Percentiles rank a stretch among this genome's conserved stretches.
phyloP scores from a whole-genome alignment of 2,113 vertebrate species.

The Colossoma macropomum region DNA sequence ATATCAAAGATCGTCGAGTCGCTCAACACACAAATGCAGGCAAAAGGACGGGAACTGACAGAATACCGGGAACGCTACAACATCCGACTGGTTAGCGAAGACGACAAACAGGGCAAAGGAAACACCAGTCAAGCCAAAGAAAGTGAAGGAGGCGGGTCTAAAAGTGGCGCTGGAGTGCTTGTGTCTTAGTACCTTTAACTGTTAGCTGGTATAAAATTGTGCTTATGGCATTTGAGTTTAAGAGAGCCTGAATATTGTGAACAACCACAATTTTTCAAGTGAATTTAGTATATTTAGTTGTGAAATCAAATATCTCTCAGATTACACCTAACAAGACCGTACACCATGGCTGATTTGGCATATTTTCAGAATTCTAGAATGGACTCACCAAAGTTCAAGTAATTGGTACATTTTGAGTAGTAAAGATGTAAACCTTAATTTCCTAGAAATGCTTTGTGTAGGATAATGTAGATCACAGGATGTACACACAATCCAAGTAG shows the following conservation, averaged over 20 bases:
- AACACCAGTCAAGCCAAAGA: conserved; percentile 71
- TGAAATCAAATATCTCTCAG: not conserved
- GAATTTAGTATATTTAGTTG: conserved; percentile 43
- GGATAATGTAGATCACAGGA: not conserved
- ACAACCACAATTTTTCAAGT: conserved; percentile 34
- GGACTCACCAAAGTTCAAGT: not conserved
- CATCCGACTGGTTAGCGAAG: conserved; percentile 89
- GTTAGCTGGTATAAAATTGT: conserved; percentile 24
- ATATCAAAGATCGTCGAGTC: conserved; percentile 86
- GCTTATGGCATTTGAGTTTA: conserved; percentile 4
- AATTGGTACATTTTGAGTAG: not conserved
- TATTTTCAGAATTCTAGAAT: conserved; percentile 2
- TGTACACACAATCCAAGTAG: not conserved
- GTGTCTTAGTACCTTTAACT: conserved; percentile 80
- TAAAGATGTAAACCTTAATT: not conserved
- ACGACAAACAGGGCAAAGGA: conserved; percentile 78
- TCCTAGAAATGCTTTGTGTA: conserved; percentile 2
- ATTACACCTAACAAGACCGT: not conserved
- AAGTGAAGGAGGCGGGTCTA: conserved; percentile 77
- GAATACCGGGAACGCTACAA: conserved; percentile 94
- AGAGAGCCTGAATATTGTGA: conserved; percentile 42
- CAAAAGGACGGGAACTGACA: conserved; percentile 89
- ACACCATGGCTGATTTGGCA: conserved; percentile 6
- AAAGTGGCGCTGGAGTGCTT: conserved; percentile 84
- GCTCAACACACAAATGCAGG: conserved; percentile 86